Conservation (phyloP, 2,797 vertebrate species). For the Sebastes matsubarae region DNA sequence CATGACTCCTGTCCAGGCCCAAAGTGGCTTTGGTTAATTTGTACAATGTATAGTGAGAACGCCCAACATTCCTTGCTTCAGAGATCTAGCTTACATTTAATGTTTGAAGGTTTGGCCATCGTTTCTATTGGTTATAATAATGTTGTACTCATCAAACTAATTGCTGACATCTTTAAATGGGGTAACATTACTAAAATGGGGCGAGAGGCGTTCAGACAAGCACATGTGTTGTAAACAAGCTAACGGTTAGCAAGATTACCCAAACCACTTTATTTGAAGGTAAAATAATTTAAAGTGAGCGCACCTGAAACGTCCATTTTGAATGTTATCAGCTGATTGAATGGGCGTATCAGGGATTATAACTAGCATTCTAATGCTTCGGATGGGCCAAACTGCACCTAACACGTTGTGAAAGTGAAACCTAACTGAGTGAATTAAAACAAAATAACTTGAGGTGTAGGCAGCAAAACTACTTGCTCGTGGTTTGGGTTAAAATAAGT, state of each 20-base stretch:
- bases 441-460: no score
- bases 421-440: no score
- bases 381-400: no score
- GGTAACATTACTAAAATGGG: not conserved
- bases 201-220: not conserved
- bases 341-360: no score
- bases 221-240: not conserved
- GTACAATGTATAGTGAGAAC: not conserved
- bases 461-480: no score
- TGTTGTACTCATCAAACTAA: not conserved
- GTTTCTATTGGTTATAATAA: not conserved
- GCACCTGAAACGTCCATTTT: no score
- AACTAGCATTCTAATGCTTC: no score
- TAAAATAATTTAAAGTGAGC: not conserved
- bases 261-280: not conserved
- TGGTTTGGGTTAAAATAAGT: no score
- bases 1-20: constrained; percentile 12
- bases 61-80: not conserved
- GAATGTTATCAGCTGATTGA: no score
- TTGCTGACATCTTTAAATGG: not conserved
- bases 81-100: not conserved
- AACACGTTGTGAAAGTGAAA: no score
- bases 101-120: not conserved
- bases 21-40: constrained; percentile 5
- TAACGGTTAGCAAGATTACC: not conserved